Base-by-base conservation (phyloP, 2,797 vertebrate genomes). In the Cuniculus paca region DNA sequence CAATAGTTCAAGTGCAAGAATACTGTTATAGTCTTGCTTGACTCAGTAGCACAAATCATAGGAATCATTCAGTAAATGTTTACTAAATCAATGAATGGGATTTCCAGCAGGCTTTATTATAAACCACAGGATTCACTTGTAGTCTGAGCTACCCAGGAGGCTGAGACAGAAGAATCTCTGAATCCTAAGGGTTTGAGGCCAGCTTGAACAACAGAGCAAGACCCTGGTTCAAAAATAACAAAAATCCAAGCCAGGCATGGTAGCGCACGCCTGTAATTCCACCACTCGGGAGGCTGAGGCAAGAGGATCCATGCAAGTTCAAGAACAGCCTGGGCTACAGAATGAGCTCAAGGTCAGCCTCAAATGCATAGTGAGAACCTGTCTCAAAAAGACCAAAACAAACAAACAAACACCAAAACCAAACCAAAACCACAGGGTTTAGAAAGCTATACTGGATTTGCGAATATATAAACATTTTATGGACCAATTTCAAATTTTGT, bases 41-140 rank as follows among this genome's bases (percentile, higher is more conserved):
- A 36, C 78, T 45, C 2, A 70, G 3, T 31, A 83, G 50, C 14
- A 74, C 60, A 26, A 92, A 74, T 26, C 10, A 90, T 1, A 90
- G 39, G n/a, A 82, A 74, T 78, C 3, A 88, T 20, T 79, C 45
- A 74, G 61, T 31, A 87, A 60, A 91, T 63, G 78, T 28, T 91
- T 72, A 26, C 60, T 83, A 82, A 94, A 68, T 80, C 28, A 92
- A 86, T 48, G 11, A 90, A 83, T 6, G 2, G 20, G n/a, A 92
- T 87, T 92, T 86, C 34, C 39, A 61, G 13, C 45, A 94, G 56
- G 54, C 65, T 36, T n/a, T 72, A 58, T 68, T 90, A 95, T 50
- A 88, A 89, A 70, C 17, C 36, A 91, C 6, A 22, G 31, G 61
- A 24, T 42, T 84, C 65, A 39, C 45, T 26, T 61, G 16, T 16